These are phyloP conservation scores for Morus bassanus DNA, from an alignment of 2,797 vertebrate genomes.

Conservation along the genomic window DNA sequence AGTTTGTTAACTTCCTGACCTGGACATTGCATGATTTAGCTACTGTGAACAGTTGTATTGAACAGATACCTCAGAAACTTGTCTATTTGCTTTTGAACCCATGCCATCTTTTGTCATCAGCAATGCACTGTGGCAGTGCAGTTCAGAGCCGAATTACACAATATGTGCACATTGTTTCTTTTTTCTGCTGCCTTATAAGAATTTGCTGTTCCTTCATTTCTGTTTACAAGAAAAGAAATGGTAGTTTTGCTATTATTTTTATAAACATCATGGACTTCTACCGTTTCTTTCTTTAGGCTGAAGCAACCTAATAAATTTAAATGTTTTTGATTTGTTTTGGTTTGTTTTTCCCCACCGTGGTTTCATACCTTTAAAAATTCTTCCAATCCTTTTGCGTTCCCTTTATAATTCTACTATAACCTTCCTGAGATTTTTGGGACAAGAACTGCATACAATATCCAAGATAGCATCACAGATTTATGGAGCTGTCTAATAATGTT, in stretches of 20 bases:
- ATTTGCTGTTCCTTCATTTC: neutral
- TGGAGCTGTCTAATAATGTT: neutral
- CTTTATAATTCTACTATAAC: neutral
- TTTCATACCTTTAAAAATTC: neutral
- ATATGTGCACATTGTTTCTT: neutral
- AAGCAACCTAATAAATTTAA: neutral
- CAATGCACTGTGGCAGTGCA: fast-evolving
- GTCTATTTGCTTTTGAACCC: too few species aligned
- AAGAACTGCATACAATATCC: neutral
- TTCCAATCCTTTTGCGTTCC: neutral
- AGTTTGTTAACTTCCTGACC: neutral
- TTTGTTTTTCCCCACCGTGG: fast-evolving
- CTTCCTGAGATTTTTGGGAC: neutral
- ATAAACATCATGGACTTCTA: neutral
- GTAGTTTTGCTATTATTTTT: neutral
- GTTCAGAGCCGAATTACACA: neutral
- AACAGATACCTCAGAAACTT: neutral
- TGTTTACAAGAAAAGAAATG: neutral
- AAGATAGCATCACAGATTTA: neutral
- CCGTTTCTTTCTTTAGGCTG: neutral
- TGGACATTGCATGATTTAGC: neutral
- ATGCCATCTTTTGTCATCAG: neutral
- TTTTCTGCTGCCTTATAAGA: neutral
- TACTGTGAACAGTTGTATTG: fast-evolving
- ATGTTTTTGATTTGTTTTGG: neutral